Evolutionary conservation across 2,888 invertebrate species (phyloP), one percentile per base, ranked within the genome.

Genomic region (Drosophila merina): DNA sequence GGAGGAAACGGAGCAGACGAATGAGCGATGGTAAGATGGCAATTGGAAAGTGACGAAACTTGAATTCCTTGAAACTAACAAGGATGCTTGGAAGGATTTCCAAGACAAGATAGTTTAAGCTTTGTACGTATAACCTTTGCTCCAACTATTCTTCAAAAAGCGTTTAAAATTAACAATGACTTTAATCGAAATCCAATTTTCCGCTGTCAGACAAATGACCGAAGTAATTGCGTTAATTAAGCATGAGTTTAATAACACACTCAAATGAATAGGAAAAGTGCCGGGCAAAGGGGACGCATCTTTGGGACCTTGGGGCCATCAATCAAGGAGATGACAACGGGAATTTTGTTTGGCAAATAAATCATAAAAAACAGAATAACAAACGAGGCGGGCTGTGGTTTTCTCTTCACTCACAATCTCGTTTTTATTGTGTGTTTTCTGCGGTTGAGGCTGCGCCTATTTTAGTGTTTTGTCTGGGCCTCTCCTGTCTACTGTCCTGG

Each of bases 191-290:
- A 33, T 38, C 52, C 60, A 52, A 57, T 66, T 79, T 52, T 31
- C 25, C 33, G 26, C 55, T 44, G 57, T 47, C 48, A 60, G 20
- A 50, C 51, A 71, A 79, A 79, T 75, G 80, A 56, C 45, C 57
- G 31, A 62, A 70, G 79, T 79, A 86, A 87, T 83, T 79, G 73
- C 73, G 72, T 79, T 82, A 79, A 82, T 87, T 87, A 74, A 83
- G 54, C 73, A 59, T 72, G 63, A 62, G 54, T 54, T 62, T 69
- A 69, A 69, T 69, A 72, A 52, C 67, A 45, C 70, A 60, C 64
- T 40, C 70, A 68, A 77, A 75, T 77, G 72, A 86, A 82, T 73
- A 70, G 57, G 48, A 59, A 42, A 49, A 57, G 28, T 51, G 66
- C 36, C 51, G 48, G 30, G 20, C 26, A 36, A 54, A 14, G 40